phyloP scores from a whole-genome alignment of 2,797 vertebrate genomes.

The Simalia tracyae region DNA sequence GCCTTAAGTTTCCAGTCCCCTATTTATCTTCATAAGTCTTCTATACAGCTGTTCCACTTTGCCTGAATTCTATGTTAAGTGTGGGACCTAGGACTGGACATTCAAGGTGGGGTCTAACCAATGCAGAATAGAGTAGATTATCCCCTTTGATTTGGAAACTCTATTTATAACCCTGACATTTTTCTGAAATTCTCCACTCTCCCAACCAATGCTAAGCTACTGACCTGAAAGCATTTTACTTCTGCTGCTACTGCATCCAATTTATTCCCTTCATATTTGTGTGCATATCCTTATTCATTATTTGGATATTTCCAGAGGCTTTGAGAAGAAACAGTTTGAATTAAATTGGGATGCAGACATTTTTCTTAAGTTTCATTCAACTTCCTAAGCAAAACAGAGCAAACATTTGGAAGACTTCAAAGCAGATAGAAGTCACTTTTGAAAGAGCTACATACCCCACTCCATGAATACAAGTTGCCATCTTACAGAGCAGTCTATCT shows the following conservation, averaged over 20 bases:
- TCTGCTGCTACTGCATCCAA: neutral
- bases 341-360: too few species aligned
- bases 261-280: too few species aligned
- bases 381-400: neutral
- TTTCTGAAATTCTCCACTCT: neutral
- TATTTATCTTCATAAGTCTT: neutral
- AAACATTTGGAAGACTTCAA: fast-evolving
- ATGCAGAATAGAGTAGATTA: neutral
- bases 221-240: neutral
- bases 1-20: neutral
- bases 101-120: neutral
- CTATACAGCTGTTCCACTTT: neutral
- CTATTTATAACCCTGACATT: neutral
- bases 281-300: neutral
- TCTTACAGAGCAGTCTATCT: neutral
- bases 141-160: neutral
- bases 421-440: constrained; percentile 9
- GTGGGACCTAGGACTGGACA: neutral
- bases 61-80: neutral
- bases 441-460: neutral
- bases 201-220: neutral
- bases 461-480: neutral
- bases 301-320: neutral
- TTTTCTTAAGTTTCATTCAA: neutral
- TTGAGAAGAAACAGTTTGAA: neutral